Evolutionary conservation across 92 coral and sea anemone genomes (phyloP).

Genomic region (Scolanthus callimorphus): DNA sequence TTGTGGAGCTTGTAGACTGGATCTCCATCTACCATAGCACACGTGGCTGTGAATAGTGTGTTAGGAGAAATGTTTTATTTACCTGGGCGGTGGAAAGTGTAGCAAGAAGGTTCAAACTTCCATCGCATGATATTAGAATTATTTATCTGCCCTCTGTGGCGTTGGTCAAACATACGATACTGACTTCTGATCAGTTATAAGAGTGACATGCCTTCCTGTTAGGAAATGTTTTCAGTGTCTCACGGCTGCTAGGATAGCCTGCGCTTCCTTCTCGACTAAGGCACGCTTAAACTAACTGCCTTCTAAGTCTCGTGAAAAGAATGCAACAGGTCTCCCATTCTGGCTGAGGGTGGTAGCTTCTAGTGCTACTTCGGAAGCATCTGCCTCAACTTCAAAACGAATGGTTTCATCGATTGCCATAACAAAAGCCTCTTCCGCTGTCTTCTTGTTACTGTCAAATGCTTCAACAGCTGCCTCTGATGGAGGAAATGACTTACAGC

Average conservation of each 20-base stretch:
- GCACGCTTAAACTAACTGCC: conserved; percentile 13
- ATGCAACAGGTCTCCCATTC: conserved; percentile 4
- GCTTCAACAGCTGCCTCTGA: conserved; percentile 14
- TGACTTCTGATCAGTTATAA: conserved; percentile 21
- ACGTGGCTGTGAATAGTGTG: conserved; percentile 24
- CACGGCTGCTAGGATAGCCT: conserved; percentile 14
- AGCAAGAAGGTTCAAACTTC: neutral
- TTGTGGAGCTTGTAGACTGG: conserved; percentile 24
- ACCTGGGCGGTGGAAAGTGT: conserved; percentile 2
- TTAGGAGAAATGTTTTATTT: conserved; percentile 14
- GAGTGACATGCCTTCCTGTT: conserved; percentile 19
- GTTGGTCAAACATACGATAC: conserved; percentile 14
- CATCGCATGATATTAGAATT: conserved; percentile 11
- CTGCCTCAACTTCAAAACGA: no score
- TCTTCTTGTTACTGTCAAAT: conserved; percentile 19
- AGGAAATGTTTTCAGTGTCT: conserved; percentile 24
- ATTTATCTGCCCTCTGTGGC: conserved; percentile 14
- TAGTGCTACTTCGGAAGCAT: conserved; percentile 25
- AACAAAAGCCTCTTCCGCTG: no score
- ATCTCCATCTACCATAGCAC: conserved; percentile 9
- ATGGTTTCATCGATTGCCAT: no score
- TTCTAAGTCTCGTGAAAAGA: conserved; percentile 2
- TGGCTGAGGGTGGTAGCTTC: conserved; percentile 28
- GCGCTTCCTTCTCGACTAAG: conserved; percentile 5
- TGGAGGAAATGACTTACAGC: conserved; percentile 20